These are phyloP conservation scores for Homarus americanus DNA, from an alignment of 1,140 invertebrate species.

Conservation along the genomic window DNA sequence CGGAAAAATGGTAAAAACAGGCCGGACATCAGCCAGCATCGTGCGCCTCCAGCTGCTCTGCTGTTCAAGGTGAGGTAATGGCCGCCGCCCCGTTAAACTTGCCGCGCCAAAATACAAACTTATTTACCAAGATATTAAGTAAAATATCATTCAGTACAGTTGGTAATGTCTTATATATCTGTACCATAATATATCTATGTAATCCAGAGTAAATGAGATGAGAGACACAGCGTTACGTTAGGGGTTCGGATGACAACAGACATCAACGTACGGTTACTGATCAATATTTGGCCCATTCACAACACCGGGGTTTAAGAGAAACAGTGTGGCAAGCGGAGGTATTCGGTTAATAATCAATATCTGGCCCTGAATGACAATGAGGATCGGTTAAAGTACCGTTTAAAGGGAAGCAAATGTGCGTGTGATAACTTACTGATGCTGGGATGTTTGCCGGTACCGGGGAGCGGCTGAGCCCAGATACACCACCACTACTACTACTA, in stretches of 20 bases:
- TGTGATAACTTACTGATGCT: background rate
- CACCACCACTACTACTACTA: too few species aligned
- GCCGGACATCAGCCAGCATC: background rate
- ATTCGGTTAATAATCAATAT: slow-evolving; percentile 50
- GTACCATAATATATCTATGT: background rate
- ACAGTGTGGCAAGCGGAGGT: slow-evolving; percentile 32
- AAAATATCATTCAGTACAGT: background rate
- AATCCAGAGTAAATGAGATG: background rate
- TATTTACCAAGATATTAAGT: background rate
- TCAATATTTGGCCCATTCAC: slow-evolving; percentile 11
- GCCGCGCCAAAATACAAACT: background rate
- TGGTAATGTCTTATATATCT: background rate
- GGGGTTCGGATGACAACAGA: background rate
- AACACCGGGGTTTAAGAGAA: slow-evolving; percentile 29
- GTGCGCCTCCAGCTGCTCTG: background rate
- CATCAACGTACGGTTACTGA: background rate
- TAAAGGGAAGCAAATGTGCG: background rate
- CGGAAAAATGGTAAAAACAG: background rate
- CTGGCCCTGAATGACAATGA: slow-evolving; percentile 42
- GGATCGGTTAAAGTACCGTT: slow-evolving; percentile 39
- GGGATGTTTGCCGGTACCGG: background rate
- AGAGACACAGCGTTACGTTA: background rate
- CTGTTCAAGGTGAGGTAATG: slow-evolving; percentile 1
- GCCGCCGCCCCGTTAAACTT: background rate
- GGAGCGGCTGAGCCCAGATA: background rate